Evolutionary conservation across 2,888 invertebrate species (phyloP), one percentile per base, ranked within the genome.

Genomic region (Gasteruption jaculator): DNA sequence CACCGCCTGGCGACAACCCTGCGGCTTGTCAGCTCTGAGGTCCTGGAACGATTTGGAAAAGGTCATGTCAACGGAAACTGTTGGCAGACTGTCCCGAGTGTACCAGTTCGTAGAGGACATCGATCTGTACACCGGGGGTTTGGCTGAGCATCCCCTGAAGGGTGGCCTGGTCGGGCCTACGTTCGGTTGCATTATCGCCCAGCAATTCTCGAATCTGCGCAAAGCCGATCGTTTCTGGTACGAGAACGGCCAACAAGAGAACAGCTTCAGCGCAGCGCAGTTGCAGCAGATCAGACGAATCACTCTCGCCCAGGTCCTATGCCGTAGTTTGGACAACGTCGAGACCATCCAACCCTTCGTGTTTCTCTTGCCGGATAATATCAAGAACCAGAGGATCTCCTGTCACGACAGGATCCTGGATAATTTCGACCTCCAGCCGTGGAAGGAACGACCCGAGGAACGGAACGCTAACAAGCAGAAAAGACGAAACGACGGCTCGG

Each of bases 101-200:
- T 76, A 74, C 50, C 75, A 80, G 19, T 77, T 83, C 47, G 81
- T 90, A 0, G 85, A 88, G 42, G 91, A 92, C 61, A 81, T 92
- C 43, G 91, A 92, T 63, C 72, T 91, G 2, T 91, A 88, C 62
- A 81, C 89, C 1, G 91, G 85, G 6, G 91, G 86, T 1, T 77
- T 91, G 61, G 83, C 89, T 0, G 91, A 91, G 60, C 78, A 83
- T 24, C 86, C 90, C 0, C 83, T 91, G 0, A 73, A 81, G 0
- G 86, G 86, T 1, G 90, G 87, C 0, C 71, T 91, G 2, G 86
- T 91, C 0, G 91, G 91, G 0, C 90, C 91, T 0, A 88, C 89
- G 0, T 90, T 91, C 56, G 88, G 88, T 19, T 92, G 91, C 61
- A 86, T 92, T 40, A 85, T 91, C 31, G 91, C 88, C 0, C 87